phyloP scores from a whole-genome alignment of 2,113 vertebrate species.

The Brevimyrus niger region DNA sequence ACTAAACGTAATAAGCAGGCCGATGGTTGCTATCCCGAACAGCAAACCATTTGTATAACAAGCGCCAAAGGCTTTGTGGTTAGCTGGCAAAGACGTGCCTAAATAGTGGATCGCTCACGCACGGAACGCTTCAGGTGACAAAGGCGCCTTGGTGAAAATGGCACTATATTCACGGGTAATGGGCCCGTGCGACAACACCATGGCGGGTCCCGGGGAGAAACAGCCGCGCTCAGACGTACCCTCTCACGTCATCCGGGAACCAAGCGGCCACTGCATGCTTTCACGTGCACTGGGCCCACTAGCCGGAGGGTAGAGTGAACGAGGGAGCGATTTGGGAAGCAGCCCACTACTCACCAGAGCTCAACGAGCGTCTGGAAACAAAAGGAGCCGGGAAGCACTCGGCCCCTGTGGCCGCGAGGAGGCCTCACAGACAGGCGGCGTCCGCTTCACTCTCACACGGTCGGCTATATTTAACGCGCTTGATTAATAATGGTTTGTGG shows the following conservation, averaged over 20 bases:
- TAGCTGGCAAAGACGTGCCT: neutral
- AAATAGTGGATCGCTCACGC: neutral
- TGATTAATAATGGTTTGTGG: conserved; percentile 3
- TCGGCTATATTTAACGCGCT: neutral
- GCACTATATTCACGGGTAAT: neutral
- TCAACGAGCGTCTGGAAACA: neutral
- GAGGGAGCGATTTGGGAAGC: conserved; percentile 13
- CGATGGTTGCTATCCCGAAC: neutral
- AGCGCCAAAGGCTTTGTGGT: neutral
- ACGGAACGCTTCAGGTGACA: neutral
- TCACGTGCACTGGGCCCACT: neutral
- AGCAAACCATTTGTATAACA: neutral
- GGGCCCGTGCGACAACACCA: neutral
- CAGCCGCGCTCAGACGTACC: neutral
- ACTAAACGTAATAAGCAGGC: neutral
- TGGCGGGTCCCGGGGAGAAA: neutral
- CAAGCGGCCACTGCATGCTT: neutral
- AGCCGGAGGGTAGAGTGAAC: conserved; percentile 9
- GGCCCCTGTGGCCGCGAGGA: neutral
- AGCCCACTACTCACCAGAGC: conserved; percentile 4
- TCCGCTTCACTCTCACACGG: neutral
- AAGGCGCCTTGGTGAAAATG: neutral
- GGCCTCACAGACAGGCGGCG: neutral
- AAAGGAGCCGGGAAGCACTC: neutral
- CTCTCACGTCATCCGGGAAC: neutral